Conservation (phyloP, 2,797 vertebrate species). For the Silurus lanzhouensis region DNA sequence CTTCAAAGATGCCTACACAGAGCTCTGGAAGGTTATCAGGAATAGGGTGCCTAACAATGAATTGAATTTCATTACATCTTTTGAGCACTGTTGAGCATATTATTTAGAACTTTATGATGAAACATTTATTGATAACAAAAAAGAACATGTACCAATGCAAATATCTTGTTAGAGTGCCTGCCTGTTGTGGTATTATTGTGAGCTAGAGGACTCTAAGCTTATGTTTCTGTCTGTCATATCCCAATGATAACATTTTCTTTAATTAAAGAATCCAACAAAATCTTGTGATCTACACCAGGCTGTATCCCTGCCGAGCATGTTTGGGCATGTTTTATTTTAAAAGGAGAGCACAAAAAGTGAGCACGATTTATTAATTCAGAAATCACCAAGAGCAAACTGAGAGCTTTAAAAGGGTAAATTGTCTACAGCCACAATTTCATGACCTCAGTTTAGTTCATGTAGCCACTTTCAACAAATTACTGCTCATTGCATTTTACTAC, state of each 20-base stretch:
- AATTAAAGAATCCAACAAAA: background rate
- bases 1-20: background rate
- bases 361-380: background rate
- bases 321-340: background rate
- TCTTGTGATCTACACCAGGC: background rate
- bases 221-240: background rate
- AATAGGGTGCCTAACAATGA: background rate
- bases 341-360: background rate
- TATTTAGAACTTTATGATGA: background rate
- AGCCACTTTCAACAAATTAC: slow-evolving; percentile 6
- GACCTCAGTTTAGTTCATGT: background rate
- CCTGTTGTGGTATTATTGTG: no score
- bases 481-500: slow-evolving; percentile 15
- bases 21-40: background rate
- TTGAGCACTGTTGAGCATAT: background rate
- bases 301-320: background rate
- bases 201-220: background rate
- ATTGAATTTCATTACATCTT: background rate
- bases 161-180: background rate
- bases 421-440: slow-evolving; percentile 3
- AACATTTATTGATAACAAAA: background rate
- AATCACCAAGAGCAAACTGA: background rate
- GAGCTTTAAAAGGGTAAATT: background rate
- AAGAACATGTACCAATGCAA: background rate
- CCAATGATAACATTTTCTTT: background rate